phyloP scores from a whole-genome alignment of 1,140 invertebrate species.

The Mylabris phalerata region DNA sequence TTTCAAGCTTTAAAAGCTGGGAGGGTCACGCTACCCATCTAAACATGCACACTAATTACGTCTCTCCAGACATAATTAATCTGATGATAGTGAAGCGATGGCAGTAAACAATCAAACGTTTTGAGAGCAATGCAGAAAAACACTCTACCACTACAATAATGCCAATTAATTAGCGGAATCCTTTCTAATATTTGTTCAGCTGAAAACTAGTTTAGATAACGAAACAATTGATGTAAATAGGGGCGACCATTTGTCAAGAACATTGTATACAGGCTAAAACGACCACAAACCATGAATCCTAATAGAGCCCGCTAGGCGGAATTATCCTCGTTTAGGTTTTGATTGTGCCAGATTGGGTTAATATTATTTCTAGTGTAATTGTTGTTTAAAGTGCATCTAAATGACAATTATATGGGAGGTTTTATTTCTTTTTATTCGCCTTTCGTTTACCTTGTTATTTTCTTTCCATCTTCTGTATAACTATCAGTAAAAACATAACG shows the following conservation, averaged over 20 bases:
- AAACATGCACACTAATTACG: slow-evolving; percentile 31
- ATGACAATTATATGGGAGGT: too few relatives aligned
- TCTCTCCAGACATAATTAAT: slow-evolving; percentile 29
- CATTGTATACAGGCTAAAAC: slow-evolving; percentile 11
- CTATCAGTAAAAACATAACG: too few relatives aligned
- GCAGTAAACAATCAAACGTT: slow-evolving; percentile 9
- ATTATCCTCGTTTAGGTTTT: slow-evolving; percentile 1
- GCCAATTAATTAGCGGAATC: slow-evolving; percentile 6
- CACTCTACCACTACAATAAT: too few relatives aligned
- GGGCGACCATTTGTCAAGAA: slow-evolving; percentile 10
- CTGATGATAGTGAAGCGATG: slow-evolving; percentile 10
- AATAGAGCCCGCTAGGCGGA: slow-evolving; percentile 10
- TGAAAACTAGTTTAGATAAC: slow-evolving; percentile 11
- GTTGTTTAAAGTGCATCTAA: too few relatives aligned
- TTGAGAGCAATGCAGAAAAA: background rate
- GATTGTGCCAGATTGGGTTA: too few relatives aligned
- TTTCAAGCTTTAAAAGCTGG: slow-evolving; percentile 15
- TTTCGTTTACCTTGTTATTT: too few relatives aligned
- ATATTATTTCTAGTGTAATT: too few relatives aligned
- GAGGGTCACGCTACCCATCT: slow-evolving; percentile 23
- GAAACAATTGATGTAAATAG: slow-evolving; percentile 13
- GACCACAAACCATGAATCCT: slow-evolving; percentile 9
- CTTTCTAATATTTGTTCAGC: background rate
- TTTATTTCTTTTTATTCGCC: too few relatives aligned
- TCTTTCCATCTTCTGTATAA: too few relatives aligned